Evolutionary conservation across 2,888 invertebrate species (phyloP).

Genomic region (Geophilus truncorum): DNA sequence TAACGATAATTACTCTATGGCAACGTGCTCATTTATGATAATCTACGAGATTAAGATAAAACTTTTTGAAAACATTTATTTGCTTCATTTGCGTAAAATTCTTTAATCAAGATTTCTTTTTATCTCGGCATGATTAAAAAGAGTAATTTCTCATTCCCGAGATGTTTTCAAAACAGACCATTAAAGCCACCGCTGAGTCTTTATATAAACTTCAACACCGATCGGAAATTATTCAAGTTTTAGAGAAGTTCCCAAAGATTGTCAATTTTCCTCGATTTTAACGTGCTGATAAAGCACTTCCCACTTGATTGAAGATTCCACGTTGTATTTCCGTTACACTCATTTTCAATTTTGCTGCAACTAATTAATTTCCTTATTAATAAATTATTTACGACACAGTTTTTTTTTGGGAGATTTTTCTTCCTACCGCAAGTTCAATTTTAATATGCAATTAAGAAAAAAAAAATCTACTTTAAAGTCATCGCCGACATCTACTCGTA

Average conservation of each 20-base stretch:
- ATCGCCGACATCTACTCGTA: too few species aligned
- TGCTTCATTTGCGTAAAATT: background rate
- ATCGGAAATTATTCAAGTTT: background rate
- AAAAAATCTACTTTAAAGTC: too few species aligned
- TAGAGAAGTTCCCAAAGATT: too few species aligned
- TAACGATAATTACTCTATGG: background rate
- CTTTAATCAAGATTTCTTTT: background rate
- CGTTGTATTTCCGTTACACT: background rate
- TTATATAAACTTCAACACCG: background rate
- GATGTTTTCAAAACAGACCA: background rate
- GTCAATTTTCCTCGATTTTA: background rate
- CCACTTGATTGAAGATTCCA: background rate
- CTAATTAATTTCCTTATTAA: background rate
- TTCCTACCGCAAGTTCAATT: too few species aligned
- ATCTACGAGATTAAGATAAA: background rate
- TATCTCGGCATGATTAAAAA: background rate
- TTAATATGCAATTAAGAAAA: too few species aligned
- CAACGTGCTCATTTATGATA: background rate
- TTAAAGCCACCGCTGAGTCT: background rate
- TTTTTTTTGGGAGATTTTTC: too few species aligned
- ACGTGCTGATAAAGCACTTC: background rate
- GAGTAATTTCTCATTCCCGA: conserved; percentile 34
- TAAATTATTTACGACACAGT: too few species aligned
- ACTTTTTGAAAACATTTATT: background rate
- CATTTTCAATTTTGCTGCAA: background rate